Base-by-base conservation (phyloP, 2,888 invertebrate species). In the Acanthoscelides obtectus region DNA sequence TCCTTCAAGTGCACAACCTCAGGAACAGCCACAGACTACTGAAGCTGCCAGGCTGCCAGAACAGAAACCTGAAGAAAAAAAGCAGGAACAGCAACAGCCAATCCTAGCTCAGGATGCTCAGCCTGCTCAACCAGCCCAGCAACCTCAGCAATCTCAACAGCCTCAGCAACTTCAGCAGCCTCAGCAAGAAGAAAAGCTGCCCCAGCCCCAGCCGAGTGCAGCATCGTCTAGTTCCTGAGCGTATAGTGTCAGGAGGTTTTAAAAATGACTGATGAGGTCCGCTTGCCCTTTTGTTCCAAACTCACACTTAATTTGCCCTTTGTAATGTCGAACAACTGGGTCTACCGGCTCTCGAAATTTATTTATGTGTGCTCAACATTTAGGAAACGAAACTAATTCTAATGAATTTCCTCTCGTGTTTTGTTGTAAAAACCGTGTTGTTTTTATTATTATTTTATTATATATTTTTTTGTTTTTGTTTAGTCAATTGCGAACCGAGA, bases 231-330 rank as follows among this genome's bases (percentile, higher is more conserved):
- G 83, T 81, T 84, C 84, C 80, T 84, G 82, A 84, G 79, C 76
- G 64, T 67, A 64, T 69, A 25, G 64, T 25, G 45, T 63, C 63
- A 19, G 68, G 64, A 67, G 65, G 65, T 68, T 22, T 69, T 68
- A 68, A 20, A 70, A 74, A 77, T 76, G 80, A 82, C 79, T 80
- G 77, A 79, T 72, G 83, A 83, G 84, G 80, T 79, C 81, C 79
- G 82, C 84, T 83, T 83, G 83, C 80, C 81, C 84, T 80, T 80
- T 83, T 82, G 81, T 84, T 84, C 81, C 67, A 73, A 74, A 78
- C 73, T 3, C 45, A 69, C 75, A 83, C 82, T 83, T 83, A 83
- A 83, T 78, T 76, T 74, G 75, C 74, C 76, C 75, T 74, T 67
- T 70, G 72, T 71, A 70, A 71, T 20, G 68, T 27, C 70, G 82